Conservation (phyloP, 2,888 invertebrate species). For the Gisinianus flammeolus region DNA sequence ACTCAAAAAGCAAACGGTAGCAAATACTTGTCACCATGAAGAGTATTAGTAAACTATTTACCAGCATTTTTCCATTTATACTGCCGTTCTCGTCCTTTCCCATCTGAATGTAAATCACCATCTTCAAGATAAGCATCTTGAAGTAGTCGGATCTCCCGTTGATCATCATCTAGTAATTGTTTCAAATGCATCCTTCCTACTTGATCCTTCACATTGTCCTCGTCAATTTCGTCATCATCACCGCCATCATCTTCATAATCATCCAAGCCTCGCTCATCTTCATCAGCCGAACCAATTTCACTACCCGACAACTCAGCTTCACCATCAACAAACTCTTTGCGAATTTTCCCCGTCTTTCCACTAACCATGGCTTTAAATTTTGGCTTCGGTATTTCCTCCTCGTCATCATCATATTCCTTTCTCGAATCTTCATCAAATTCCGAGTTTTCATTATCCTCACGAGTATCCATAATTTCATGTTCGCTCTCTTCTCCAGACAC, state of each 20-base stretch:
- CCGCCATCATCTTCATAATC: slow-evolving; percentile 80
- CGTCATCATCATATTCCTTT: slow-evolving; percentile 58
- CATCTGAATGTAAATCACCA: slow-evolving; percentile 80
- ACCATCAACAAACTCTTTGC: slow-evolving; percentile 78
- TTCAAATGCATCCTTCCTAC: slow-evolving; percentile 85
- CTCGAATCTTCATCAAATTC: slow-evolving; percentile 60
- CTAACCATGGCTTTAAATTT: slow-evolving; percentile 47
- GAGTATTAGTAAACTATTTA: slow-evolving; percentile 61
- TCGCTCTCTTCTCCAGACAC: slow-evolving; percentile 53
- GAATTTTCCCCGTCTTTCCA: slow-evolving; percentile 52
- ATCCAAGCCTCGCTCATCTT: slow-evolving; percentile 81
- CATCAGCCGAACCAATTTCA: slow-evolving; percentile 87
- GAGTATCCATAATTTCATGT: slow-evolving; percentile 58
- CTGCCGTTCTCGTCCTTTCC: slow-evolving; percentile 76
- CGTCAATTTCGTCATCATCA: slow-evolving; percentile 82
- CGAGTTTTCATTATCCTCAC: slow-evolving; percentile 59
- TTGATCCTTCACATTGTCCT: slow-evolving; percentile 76
- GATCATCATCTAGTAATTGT: slow-evolving; percentile 84
- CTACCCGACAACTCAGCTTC: slow-evolving; percentile 93
- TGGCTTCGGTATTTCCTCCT: slow-evolving; percentile 44
- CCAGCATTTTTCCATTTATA: slow-evolving; percentile 87
- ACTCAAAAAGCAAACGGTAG: slow-evolving; percentile 18
- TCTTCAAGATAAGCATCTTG: slow-evolving; percentile 89
- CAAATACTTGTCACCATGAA: slow-evolving; percentile 16
- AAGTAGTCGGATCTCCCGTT: slow-evolving; percentile 78